These are phyloP conservation scores for Halcyon badia DNA, from an alignment of 2,797 vertebrate genomes.

Conservation along the genomic window DNA sequence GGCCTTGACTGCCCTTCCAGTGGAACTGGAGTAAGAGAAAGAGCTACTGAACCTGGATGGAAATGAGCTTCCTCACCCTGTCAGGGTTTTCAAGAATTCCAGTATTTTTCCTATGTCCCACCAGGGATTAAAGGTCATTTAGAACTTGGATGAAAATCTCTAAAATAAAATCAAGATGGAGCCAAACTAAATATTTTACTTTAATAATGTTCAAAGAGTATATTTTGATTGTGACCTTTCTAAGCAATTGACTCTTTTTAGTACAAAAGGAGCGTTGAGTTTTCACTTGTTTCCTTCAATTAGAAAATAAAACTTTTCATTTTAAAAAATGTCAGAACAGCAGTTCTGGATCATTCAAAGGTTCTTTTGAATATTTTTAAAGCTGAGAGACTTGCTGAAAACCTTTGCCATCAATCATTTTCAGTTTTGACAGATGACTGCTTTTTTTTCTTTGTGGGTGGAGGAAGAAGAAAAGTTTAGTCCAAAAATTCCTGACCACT, in stretches of 20 bases:
- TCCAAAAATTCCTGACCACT: background rate
- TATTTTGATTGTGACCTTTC: slow-evolving; percentile 42
- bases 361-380: background rate
- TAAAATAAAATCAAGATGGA: slow-evolving; percentile 45
- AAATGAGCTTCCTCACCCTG: background rate
- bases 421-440: background rate
- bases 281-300: slow-evolving; percentile 55
- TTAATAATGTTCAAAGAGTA: slow-evolving; percentile 68
- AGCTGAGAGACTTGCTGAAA: background rate
- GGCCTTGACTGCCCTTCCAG: background rate
- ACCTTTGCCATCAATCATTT: slow-evolving; percentile 12
- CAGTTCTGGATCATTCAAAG: background rate
- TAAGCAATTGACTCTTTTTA: slow-evolving; percentile 26
- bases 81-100: background rate
- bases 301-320: slow-evolving; percentile 55
- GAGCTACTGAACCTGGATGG: background rate
- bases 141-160: slow-evolving; percentile 42
- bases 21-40: background rate
- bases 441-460: background rate
- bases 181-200: slow-evolving; percentile 71
- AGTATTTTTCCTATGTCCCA: slow-evolving; percentile 34
- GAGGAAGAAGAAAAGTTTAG: background rate
- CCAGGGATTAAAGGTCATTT: slow-evolving; percentile 19
- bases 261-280: background rate
- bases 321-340: slow-evolving; percentile 46